Evolutionary conservation across 2,888 invertebrate species (phyloP), one percentile per base, ranked within the genome.

Genomic region (Oscheius sp.): DNA sequence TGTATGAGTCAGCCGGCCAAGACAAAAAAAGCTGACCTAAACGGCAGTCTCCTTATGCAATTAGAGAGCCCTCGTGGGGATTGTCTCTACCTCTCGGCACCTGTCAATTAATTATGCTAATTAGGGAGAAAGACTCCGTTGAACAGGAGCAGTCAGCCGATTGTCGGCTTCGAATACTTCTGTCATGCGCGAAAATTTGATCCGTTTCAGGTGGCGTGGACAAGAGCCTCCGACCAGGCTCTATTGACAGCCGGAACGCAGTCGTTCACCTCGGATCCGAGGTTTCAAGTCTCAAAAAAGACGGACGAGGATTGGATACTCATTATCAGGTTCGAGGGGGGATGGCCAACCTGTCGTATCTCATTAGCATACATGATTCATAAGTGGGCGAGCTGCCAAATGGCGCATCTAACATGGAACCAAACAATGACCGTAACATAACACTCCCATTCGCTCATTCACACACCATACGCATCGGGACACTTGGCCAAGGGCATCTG

Each of bases 171-270:
- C 8, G 4, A 17, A 20, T 5, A 26, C 28, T 3, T n/a, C n/a
- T 30, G 56, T 44, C 49, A 47, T 41, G 4, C 30, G 44, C 17
- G 54, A 54, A 32, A 32, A 44, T 54, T 50, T 36, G 12, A 38
- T 61, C 20, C 26, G 20, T 68, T 73, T 26, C 63, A 79, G 75
- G 77, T 80, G 47, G 83, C 83, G 2, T 83, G 83, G 83, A 82
- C 82, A 3, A 65, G 83, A 6, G 74, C 81, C 6, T 67, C 72
- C 14, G 83, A 84, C 47, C 76, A 80, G 24, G 83, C 85, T 5
- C 62, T 85, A 12, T 68, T 84, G 57, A 85, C 85, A n/a, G 84
- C 82, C 38, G 84, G 84, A 3, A 73, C 74, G 12, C 72, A 75
- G 33, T 74, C 82, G 1, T 84, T 84, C 68, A 80, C 85, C 2